These are phyloP conservation scores for Saccostrea cuccullata DNA, from an alignment of 1,140 invertebrate genomes.

Conservation along the genomic window DNA sequence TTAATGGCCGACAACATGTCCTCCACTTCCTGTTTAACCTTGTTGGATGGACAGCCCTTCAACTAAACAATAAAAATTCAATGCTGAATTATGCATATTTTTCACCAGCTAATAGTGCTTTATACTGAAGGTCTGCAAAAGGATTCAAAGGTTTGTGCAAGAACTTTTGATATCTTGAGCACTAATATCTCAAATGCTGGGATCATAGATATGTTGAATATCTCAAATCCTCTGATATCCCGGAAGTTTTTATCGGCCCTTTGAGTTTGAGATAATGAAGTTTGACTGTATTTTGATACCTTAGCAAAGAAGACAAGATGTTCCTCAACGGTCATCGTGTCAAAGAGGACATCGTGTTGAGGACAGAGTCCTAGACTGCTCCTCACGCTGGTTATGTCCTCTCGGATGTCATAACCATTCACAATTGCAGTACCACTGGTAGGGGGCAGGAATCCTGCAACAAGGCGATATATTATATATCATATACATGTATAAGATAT, in stretches of 20 bases:
- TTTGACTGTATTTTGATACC: constrained; percentile 52
- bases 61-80: constrained; percentile 77
- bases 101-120: too few relatives aligned
- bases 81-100: neutral
- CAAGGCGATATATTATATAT: too few relatives aligned
- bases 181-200: too few relatives aligned
- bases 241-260: too few relatives aligned
- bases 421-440: constrained; percentile 84
- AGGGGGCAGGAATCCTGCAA: constrained; percentile 84
- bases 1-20: constrained; percentile 80
- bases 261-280: neutral
- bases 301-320: constrained; percentile 92
- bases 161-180: too few relatives aligned
- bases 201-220: too few relatives aligned
- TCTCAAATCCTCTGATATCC: too few relatives aligned
- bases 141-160: too few relatives aligned
- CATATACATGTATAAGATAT: too few relatives aligned
- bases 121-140: too few relatives aligned
- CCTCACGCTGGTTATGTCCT: constrained; percentile 81
- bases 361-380: constrained; percentile 92
- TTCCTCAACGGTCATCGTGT: constrained; percentile 92
- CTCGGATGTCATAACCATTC: constrained; percentile 84
- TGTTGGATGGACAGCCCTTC: constrained; percentile 83
- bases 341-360: constrained; percentile 96
- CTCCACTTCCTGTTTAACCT: constrained; percentile 79